phyloP scores from a whole-genome alignment of 2,888 invertebrate species.

The Crematogaster levior region DNA sequence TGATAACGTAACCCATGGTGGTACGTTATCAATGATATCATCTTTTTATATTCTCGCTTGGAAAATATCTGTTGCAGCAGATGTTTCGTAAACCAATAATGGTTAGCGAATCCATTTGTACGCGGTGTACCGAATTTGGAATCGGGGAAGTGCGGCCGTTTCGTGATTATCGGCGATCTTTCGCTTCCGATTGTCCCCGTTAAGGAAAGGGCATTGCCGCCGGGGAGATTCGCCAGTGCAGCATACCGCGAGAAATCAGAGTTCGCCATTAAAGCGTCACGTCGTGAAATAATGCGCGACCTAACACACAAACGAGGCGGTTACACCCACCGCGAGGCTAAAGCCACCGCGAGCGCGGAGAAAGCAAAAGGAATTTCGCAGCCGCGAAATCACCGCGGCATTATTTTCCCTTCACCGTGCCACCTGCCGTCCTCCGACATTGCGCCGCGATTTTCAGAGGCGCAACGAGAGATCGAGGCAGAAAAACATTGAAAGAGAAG shows the following conservation, averaged over 20 bases:
- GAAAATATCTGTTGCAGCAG: neutral
- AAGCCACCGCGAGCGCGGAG: constrained; percentile 65
- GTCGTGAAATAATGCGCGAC: constrained; percentile 70
- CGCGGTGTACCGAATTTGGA: neutral
- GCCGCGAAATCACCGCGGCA: constrained; percentile 72
- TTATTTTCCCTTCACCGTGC: constrained; percentile 75
- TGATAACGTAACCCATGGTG: neutral
- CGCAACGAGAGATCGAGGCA: constrained; percentile 39
- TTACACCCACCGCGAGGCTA: constrained; percentile 70
- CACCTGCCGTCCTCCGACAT: constrained; percentile 74
- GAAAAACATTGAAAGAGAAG: constrained; percentile 19
- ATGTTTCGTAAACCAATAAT: neutral
- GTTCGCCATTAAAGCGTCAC: constrained; percentile 71
- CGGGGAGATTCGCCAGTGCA: constrained; percentile 22
- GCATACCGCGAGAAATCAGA: constrained; percentile 64
- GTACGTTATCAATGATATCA: too few species aligned
- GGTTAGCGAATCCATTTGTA: neutral
- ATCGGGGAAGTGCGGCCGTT: constrained; percentile 9
- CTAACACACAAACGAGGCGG: constrained; percentile 66
- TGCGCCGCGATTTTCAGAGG: constrained; percentile 74
- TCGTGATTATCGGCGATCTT: constrained; percentile 25
- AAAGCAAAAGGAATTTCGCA: constrained; percentile 76
- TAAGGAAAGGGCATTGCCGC: constrained; percentile 21
- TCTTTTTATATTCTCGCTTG: neutral
- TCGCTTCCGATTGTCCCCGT: constrained; percentile 36